Percentiles rank a stretch among this genome's conserved stretches.
phyloP scores from a whole-genome alignment of 2,113 vertebrate genomes.

The Grantiella picta region DNA sequence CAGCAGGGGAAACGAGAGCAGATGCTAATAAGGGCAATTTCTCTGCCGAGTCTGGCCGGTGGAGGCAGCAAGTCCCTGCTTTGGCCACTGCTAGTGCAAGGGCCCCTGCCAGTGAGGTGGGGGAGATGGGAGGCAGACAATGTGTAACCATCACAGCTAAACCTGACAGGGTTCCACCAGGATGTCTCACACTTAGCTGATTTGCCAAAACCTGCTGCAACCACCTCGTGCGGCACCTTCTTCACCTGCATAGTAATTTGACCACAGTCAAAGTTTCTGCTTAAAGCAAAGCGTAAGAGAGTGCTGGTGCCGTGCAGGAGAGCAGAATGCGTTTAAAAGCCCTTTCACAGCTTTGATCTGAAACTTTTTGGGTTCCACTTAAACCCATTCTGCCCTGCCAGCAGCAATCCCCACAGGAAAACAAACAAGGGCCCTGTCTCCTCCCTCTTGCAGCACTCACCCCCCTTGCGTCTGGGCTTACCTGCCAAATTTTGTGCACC shows the following conservation, averaged over 20 bases:
- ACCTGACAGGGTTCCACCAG: not conserved
- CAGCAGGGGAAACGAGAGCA: not conserved
- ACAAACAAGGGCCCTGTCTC: not conserved
- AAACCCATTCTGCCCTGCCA: not conserved
- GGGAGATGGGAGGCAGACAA: not conserved
- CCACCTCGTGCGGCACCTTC: not conserved
- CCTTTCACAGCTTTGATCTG: slow-evolving; percentile 29
- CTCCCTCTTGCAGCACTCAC: not conserved
- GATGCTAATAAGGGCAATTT: not conserved
- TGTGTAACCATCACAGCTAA: not conserved
- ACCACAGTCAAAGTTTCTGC: not conserved
- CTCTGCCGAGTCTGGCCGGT: rapidly evolving
- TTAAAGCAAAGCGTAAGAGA: not conserved
- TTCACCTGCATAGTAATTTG: not conserved
- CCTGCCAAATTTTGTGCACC: slow-evolving; percentile 10
- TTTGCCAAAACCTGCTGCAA: not conserved
- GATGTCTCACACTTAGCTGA: not conserved
- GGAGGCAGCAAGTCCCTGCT: not conserved
- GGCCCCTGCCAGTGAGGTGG: not conserved
- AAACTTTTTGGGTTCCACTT: not conserved
- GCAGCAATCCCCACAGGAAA: not conserved
- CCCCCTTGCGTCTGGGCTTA: not conserved
- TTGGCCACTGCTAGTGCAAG: not conserved
- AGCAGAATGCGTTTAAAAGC: not conserved
- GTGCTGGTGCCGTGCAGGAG: not conserved